phyloP scores from a whole-genome alignment of 2,888 invertebrate genomes.

The Luffia ferchaultella region DNA sequence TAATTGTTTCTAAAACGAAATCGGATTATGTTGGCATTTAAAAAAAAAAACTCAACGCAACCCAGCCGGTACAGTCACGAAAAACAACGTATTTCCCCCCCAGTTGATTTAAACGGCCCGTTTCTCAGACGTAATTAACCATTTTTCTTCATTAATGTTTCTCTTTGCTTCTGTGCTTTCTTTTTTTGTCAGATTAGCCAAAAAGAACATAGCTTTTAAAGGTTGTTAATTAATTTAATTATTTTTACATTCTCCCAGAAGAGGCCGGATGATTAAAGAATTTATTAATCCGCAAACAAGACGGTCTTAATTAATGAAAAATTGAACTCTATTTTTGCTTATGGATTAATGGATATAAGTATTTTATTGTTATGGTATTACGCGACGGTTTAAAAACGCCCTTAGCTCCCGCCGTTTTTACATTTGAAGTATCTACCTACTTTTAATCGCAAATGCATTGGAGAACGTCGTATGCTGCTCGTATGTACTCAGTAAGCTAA shows the following conservation, averaged over 20 bases:
- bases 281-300: neutral
- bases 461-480: no score
- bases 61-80: neutral
- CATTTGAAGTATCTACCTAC: no score
- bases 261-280: neutral
- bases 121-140: neutral
- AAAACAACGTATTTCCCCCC: neutral
- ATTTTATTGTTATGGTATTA: no score
- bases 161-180: neutral
- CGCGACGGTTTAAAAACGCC: no score
- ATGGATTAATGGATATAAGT: no score
- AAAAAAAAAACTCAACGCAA: neutral
- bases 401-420: no score
- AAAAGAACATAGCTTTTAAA: neutral
- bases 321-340: neutral
- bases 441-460: no score
- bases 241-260: neutral
- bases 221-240: neutral
- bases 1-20: neutral
- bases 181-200: neutral
- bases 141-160: neutral
- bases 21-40: neutral
- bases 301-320: neutral
- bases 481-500: no score
- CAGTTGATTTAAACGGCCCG: neutral